phyloP scores from a whole-genome alignment of 2,797 vertebrate species.

The Urocyon cinereoargenteus region DNA sequence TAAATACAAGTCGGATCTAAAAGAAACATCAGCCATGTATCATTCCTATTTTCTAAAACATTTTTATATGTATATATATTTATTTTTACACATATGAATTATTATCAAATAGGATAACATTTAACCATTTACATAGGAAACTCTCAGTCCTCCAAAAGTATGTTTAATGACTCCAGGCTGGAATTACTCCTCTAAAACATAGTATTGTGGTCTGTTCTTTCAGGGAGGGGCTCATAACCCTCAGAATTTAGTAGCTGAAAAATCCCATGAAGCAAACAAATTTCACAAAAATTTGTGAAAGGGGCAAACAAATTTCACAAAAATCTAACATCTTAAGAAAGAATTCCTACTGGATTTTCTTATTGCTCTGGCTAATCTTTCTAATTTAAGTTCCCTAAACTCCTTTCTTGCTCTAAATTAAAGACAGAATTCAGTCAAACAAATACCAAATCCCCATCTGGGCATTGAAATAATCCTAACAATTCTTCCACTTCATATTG shows the following conservation, averaged over 20 bases:
- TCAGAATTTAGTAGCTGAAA: conserved; percentile 6
- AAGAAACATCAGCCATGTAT: background rate
- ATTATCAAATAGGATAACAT: background rate
- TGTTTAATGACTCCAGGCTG: background rate
- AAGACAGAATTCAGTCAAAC: conserved; percentile 57
- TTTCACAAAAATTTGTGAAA: background rate
- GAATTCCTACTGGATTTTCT: conserved; percentile 45
- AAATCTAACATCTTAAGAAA: background rate
- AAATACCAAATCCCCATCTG: conserved; percentile 55
- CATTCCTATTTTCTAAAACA: background rate
- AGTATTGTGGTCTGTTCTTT: background rate
- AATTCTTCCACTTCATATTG: conserved; percentile 41
- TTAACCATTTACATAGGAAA: background rate
- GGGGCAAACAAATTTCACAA: conserved; percentile 47
- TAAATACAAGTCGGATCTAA: background rate
- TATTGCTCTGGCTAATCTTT: background rate
- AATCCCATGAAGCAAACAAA: background rate
- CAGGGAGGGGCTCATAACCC: background rate
- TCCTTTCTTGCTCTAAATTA: conserved; percentile 63
- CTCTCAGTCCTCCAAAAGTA: background rate
- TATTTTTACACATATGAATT: background rate
- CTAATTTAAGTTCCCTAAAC: conserved; percentile 30
- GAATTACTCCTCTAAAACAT: background rate
- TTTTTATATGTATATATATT: background rate
- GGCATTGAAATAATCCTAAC: conserved; percentile 15